A percentile compares a stretch with the other conserved stretches of the same genome.
phyloP scores from a whole-genome alignment of 2,888 invertebrate genomes.

The Orchesellides sinensis region DNA sequence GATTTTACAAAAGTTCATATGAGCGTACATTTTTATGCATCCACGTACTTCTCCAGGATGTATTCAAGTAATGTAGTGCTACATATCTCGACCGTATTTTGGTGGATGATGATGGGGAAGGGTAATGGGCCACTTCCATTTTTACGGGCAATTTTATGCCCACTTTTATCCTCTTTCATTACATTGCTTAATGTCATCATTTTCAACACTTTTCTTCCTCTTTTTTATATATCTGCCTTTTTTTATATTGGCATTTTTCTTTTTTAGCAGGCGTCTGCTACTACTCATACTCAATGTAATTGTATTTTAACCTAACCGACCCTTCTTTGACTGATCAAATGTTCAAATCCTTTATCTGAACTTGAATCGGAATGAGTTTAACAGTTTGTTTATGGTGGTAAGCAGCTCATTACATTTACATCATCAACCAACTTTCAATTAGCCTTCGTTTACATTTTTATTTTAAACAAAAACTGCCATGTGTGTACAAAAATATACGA shows the following conservation, averaged over 20 bases:
- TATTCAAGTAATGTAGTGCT: background rate
- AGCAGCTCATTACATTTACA: too few relatives aligned
- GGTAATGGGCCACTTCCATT: constrained; percentile 72
- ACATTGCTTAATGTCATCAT: constrained; percentile 72
- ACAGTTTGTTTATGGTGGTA: too few relatives aligned
- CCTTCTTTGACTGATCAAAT: too few relatives aligned
- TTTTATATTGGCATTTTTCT: constrained; percentile 37
- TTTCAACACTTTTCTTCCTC: constrained; percentile 67
- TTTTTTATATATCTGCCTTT: constrained; percentile 11
- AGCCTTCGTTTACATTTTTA: too few relatives aligned
- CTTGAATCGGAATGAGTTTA: too few relatives aligned
- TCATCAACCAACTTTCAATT: too few relatives aligned
- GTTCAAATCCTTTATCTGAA: too few relatives aligned
- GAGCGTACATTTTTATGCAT: constrained; percentile 41
- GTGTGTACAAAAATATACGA: too few relatives aligned
- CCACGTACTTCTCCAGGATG: background rate
- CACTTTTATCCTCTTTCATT: constrained; percentile 73
- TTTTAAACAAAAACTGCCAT: too few relatives aligned
- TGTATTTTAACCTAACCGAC: too few relatives aligned
- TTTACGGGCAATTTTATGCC: constrained; percentile 71
- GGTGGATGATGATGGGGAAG: constrained; percentile 65
- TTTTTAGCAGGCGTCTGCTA: too few relatives aligned
- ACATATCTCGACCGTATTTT: constrained; percentile 38
- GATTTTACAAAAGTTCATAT: constrained; percentile 35
- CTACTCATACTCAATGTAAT: too few relatives aligned